Base-by-base conservation (phyloP, 2,888 invertebrate genomes). In the Lasioglossum figueresi region DNA sequence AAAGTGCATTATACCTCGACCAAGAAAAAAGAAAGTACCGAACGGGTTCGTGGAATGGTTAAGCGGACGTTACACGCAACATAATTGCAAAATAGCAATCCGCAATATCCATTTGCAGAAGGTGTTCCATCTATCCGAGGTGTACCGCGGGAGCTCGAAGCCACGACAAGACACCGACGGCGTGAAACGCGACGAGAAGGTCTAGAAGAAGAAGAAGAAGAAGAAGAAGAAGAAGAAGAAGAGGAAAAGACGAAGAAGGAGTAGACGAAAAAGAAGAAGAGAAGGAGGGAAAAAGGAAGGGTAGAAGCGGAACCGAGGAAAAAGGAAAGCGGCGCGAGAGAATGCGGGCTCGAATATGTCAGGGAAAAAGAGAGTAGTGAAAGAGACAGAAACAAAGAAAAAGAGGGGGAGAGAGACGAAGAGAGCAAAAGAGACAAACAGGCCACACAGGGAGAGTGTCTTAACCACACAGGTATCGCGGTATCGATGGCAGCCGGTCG, bases 401-500 rank as follows among this genome's bases (percentile, higher is more conserved):
- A 68, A 66, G 66, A 66, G 19, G 16, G 48, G n/a, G 10, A 66
- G 77, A 82, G 78, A 79, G 40, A 48, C 31, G 59, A n/a, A 68
- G 37, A n/a, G 59, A 73, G 63, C 31, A 48, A 66, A 37, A 56
- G 66, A 71, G 52, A 80, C 45, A 75, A 31, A 76, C 31, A 79
- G 77, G 82, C 84, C 77, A 82, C 79, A 86, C 80, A 80, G 72
- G 84, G 76, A 79, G 79, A 76, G 77, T 63, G 52, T 63, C 88
- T 81, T 74, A 86, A 73, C 83, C 76, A 66, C 82, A 73, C 74
- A 76, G 74, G 77, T 82, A 80, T 52, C 84, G 83, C 72, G 82
- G 77, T 79, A 86, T 90, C 89, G 85, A 82, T 84, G 80, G 82
- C 92, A 88, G 82, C 89, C 91, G 91, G 90, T 92, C 91, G 91